These are phyloP conservation scores for Zoanthus sociatus DNA, from an alignment of 92 coral and sea anemone species.

Conservation along the genomic window DNA sequence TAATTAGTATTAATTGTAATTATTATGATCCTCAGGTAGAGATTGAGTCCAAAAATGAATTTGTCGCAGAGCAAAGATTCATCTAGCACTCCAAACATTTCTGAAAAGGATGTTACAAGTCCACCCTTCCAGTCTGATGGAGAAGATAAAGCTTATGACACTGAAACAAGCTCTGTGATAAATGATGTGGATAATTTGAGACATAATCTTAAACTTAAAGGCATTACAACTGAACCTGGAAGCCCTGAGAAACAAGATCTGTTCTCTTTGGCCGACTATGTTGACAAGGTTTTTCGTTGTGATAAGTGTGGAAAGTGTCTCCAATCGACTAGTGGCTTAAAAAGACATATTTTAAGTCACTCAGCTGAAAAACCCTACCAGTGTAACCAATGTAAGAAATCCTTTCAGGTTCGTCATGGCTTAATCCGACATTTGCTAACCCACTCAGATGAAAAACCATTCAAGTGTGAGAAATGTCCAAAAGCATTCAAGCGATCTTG, in stretches of 20 bases:
- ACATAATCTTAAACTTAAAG: background rate
- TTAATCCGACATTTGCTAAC: background rate
- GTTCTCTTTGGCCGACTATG: slow-evolving; percentile 25
- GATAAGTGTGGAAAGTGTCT: background rate
- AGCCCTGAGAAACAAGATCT: background rate
- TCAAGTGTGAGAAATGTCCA: background rate
- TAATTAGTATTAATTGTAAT: too few relatives aligned
- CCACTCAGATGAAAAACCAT: slow-evolving; percentile 26
- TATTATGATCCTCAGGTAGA: too few relatives aligned
- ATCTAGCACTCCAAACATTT: too few relatives aligned
- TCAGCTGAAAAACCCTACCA: background rate
- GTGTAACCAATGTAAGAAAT: background rate
- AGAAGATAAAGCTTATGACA: too few relatives aligned
- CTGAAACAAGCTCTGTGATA: too few relatives aligned
- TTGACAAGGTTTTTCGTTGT: background rate
- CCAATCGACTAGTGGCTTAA: background rate
- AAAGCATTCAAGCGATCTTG: slow-evolving; percentile 10
- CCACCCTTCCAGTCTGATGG: too few relatives aligned
- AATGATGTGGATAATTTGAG: too few relatives aligned
- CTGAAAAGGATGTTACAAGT: too few relatives aligned
- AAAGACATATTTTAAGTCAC: background rate
- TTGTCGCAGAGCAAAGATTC: too few relatives aligned
- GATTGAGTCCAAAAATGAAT: too few relatives aligned
- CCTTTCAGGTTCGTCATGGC: background rate
- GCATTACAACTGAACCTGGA: background rate